Conservation (phyloP, 1,140 invertebrate genomes). For the Drosophila burlai region DNA sequence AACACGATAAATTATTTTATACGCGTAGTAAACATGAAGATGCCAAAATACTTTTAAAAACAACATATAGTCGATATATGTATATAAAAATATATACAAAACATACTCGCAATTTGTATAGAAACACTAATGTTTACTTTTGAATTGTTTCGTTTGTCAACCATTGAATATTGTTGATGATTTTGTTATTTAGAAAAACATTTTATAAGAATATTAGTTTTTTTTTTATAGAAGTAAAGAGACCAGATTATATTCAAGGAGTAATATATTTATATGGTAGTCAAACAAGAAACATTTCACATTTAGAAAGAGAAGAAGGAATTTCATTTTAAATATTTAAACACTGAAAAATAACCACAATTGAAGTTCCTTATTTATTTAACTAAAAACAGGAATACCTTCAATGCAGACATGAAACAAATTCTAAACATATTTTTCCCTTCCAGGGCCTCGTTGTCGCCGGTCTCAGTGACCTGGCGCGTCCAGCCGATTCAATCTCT, state of each 20-base stretch:
- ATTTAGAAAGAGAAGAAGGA: neutral
- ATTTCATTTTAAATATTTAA: neutral
- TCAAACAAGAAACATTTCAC: neutral
- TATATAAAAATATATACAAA: neutral
- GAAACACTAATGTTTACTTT: neutral
- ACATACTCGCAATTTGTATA: neutral
- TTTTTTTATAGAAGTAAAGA: no score
- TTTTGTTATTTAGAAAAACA: neutral
- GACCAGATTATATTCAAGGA: neutral
- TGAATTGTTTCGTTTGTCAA: neutral
- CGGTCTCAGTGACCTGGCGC: slow-evolving; percentile 95
- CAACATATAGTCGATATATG: no score
- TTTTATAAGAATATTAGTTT: no score
- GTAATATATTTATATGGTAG: no score
- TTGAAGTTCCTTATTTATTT: neutral
- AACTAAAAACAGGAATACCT: neutral
- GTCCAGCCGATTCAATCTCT: slow-evolving; percentile 96
- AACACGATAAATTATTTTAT: no score
- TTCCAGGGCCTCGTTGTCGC: slow-evolving; percentile 93
- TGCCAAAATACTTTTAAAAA: no score
- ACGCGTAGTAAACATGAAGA: no score
- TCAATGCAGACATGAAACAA: neutral
- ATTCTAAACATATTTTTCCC: neutral
- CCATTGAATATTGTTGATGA: neutral
- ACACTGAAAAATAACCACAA: neutral